These are phyloP conservation scores for Campoletis raptor DNA, from an alignment of 2,888 invertebrate species.

Conservation along the genomic window DNA sequence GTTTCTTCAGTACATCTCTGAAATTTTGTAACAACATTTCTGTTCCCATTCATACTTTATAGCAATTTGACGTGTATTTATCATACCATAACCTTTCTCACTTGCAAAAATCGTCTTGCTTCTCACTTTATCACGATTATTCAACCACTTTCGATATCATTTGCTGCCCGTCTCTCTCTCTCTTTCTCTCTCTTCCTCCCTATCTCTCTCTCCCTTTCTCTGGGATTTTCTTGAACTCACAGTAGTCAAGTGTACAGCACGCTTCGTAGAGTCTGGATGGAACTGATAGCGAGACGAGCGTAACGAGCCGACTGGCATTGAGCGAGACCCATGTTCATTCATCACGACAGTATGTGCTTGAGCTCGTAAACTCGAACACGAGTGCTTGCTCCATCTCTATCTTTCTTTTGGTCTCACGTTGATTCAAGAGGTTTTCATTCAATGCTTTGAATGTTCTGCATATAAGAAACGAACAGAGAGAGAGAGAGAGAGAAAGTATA, in stretches of 20 bases:
- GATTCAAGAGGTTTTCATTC: constrained; percentile 64
- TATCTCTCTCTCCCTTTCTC: constrained; percentile 45
- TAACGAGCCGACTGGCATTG: constrained; percentile 71
- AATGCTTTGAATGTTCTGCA: constrained; percentile 44
- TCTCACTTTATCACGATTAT: constrained; percentile 50
- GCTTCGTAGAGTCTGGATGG: constrained; percentile 69
- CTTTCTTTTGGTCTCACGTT: constrained; percentile 35
- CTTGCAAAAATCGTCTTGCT: constrained; percentile 51
- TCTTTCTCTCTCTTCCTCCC: constrained; percentile 26
- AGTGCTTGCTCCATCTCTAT: constrained; percentile 30
- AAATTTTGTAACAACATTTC: constrained; percentile 45
- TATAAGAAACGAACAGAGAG: constrained; percentile 14
- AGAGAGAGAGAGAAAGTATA: neutral
- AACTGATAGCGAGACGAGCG: constrained; percentile 72
- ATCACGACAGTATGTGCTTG: constrained; percentile 63
- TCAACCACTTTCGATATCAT: constrained; percentile 35
- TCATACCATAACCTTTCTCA: constrained; percentile 54
- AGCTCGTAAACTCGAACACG: constrained; percentile 67
- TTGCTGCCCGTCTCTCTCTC: constrained; percentile 39
- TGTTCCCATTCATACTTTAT: constrained; percentile 38
- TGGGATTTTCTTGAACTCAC: constrained; percentile 24
- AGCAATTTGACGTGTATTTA: constrained; percentile 42
- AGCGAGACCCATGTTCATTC: constrained; percentile 66
- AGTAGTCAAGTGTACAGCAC: constrained; percentile 56
- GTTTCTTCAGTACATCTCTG: neutral